Evolutionary conservation across 2,113 vertebrate species (phyloP).

Genomic region (Ivindomyrus marchei): DNA sequence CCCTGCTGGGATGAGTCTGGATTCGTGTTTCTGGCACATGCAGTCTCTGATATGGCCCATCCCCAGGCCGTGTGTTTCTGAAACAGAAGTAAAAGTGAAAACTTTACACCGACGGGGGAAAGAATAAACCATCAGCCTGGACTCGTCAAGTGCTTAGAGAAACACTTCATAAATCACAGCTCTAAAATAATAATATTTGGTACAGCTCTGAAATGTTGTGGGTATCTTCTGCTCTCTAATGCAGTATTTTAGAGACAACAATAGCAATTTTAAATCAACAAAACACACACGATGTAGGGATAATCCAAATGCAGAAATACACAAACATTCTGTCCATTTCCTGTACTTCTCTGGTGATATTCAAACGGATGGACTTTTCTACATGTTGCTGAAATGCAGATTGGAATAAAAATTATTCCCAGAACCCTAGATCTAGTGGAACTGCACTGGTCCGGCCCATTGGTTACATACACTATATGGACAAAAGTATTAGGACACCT

Average conservation of each 20-base stretch:
- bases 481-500: background rate
- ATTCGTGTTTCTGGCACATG: slow-evolving; percentile 53
- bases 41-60: slow-evolving; percentile 56
- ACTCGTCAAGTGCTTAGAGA: background rate
- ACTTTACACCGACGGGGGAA: background rate
- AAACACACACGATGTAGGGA: background rate
- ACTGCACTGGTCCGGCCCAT: background rate
- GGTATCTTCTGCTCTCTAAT: background rate
- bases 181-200: background rate
- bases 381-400: background rate
- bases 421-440: background rate
- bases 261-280: background rate
- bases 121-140: background rate
- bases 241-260: background rate
- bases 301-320: background rate
- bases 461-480: background rate
- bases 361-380: background rate
- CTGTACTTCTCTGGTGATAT: background rate
- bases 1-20: slow-evolving; percentile 55
- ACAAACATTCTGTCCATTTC: background rate
- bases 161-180: background rate
- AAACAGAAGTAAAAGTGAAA: background rate
- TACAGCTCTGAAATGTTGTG: background rate
- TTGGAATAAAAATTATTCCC: background rate
- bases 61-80: slow-evolving; percentile 53